These are phyloP conservation scores for Epistrophe eligans DNA, from an alignment of 2,888 invertebrate genomes.

Conservation along the genomic window DNA sequence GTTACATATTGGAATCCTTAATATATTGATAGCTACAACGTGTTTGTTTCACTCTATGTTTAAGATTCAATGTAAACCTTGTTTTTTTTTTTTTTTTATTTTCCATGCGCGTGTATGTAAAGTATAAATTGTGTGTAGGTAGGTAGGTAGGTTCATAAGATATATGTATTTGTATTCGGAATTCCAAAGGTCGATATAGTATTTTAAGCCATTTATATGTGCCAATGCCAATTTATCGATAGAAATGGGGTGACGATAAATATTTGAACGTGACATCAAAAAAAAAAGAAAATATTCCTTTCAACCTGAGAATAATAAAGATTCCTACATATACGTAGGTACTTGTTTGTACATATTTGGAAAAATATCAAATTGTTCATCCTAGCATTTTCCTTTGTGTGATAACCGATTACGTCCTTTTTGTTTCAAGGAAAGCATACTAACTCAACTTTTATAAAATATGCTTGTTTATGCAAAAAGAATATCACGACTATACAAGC, in stretches of 20 bases:
- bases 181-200: conserved; percentile 2
- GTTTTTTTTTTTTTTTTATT: not conserved
- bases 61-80: not conserved
- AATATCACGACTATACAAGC: not conserved
- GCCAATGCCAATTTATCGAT: conserved; percentile 4
- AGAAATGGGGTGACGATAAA: not conserved
- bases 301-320: conserved; percentile 12
- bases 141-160: too few relatives aligned
- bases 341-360: too few relatives aligned
- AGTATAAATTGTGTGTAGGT: not conserved
- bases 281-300: not conserved
- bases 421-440: not conserved
- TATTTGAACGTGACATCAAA: conserved; percentile 11
- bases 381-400: not conserved
- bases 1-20: too few relatives aligned
- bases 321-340: not conserved
- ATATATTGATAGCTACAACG: not conserved
- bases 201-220: conserved; percentile 5
- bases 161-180: not conserved
- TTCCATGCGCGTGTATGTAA: not conserved
- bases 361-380: not conserved
- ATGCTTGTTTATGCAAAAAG: not conserved
- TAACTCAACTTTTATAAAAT: not conserved
- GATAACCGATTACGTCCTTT: not conserved
- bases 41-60: not conserved